Base-by-base conservation (phyloP, 2,888 invertebrate species). In the Sarcophaga carnaria region DNA sequence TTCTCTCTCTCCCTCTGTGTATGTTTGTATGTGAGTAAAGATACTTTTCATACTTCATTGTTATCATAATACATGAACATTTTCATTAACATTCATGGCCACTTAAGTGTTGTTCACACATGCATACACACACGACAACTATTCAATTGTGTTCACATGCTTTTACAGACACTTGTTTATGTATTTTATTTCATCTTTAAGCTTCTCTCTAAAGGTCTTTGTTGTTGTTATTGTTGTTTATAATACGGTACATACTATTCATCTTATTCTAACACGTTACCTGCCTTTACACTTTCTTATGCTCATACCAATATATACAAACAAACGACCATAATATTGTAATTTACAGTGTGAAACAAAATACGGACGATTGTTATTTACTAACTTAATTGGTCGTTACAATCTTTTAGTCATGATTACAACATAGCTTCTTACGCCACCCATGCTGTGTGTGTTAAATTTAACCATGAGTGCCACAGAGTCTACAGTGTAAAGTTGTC, bases 81-180 rank as follows among this genome's bases (percentile, higher is more conserved):
- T 71, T 80, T 78, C 66, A 72, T 67, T 79, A 69, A 63, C 70
- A 84, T 80, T 80, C 76, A 84, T 80, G 71, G 66, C 76, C 84
- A 76, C 71, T 84, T 79, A 75, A 79, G 70, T 70, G 75, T 20
- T 79, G 47, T 76, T 80, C 71, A 76, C 62, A 71, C 69, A 75
- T n/a, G 37, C 17, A 22, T 12, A 72, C 37, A 45, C 17, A 20
- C 22, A 54, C 62, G 62, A 75, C 11, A 37, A 10, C 67, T 37
- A 54, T 54, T 14, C 54, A 54, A 14, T 54, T 54, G 10, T 37
- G 0, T 37, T 37, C 8, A 37, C 37, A 37, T 37, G 37, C 37
- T 37, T 37, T 12, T 3, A n/a, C 10, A 63, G 8, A 17, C 14
- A 70, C 63, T 12, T 22, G 14, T 59, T 17, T 60, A 20, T 20